Base-by-base conservation (phyloP, 1,140 invertebrate genomes). In the Platyura marginata region DNA sequence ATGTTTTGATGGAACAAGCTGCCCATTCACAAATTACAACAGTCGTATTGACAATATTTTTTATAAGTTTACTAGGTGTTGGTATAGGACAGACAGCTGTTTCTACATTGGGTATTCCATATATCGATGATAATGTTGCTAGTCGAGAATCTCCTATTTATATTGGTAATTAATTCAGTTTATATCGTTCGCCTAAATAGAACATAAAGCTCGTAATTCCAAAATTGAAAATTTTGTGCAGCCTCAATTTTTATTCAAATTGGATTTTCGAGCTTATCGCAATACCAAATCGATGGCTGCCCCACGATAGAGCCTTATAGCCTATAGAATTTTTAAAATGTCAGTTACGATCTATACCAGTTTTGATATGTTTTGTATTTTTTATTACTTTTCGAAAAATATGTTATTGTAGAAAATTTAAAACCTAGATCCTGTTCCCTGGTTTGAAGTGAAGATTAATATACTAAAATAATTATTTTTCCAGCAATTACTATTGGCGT, bases 71-170 rank as follows among this genome's bases (percentile, higher is more conserved):
- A 40, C 66, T 93, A 21, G 81, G 84, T 32, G 84, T 92, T n/a
- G 89, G 89, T 22, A 81, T 93, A 59, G 87, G 87, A 1, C 86
- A 91, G 63, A 93, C 88, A 1, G 83, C 88, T 2, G 84, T 91
- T n/a, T 82, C 85, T 46, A 90, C 86, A 3, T 66, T 92, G n/a
- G 87, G 87, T 3, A 92, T 93, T 53, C 88, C 89, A 1, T 93
- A 90, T 54, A 88, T 93, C 37, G 89, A 92, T 51, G 89, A 93
- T 62, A 93, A 92, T 63, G 87, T 92, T 21, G 82, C 84, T 46
- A 87, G 79, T 61, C 74, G 81, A 55, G 86, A 92, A 58, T 90
- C 86, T 37, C 87, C 89, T n/a, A 71, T 92, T 45, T 93, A 93
- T 65, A 90, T 92, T 64, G 82, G 82, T 86, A 63, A 78, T 69